These are phyloP conservation scores for Machimus rusticus DNA, from an alignment of 2,888 invertebrate genomes.

Conservation along the genomic window DNA sequence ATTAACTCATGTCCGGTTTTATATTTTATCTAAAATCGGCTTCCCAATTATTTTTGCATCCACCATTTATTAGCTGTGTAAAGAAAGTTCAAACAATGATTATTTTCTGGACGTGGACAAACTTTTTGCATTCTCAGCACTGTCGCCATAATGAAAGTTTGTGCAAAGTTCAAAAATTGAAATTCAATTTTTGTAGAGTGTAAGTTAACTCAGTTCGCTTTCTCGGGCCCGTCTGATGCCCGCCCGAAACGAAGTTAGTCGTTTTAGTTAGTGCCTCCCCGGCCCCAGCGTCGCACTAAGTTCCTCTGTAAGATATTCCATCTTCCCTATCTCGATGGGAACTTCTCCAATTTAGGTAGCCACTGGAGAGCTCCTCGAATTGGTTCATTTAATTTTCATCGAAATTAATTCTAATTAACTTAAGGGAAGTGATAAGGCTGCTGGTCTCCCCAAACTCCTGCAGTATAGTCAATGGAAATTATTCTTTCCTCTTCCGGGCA, in stretches of 20 bases:
- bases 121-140: conserved; percentile 5
- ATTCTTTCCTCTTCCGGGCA: neutral
- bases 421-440: neutral
- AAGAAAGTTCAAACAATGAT: neutral
- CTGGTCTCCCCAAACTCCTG: neutral
- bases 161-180: conserved; percentile 8
- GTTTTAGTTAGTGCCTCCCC: neutral
- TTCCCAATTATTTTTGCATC: neutral
- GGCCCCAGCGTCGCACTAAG: neutral
- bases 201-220: conserved; percentile 2
- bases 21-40: neutral
- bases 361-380: neutral
- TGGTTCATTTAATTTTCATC: conserved; percentile 29
- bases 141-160: conserved; percentile 13
- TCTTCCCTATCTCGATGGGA: neutral
- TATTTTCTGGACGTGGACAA: neutral
- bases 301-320: neutral
- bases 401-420: conserved; percentile 27
- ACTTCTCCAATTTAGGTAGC: neutral
- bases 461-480: neutral
- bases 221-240: neutral
- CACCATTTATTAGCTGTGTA: neutral
- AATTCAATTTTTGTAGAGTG: conserved; percentile 27
- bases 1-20: neutral
- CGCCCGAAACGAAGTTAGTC: neutral